Conservation (phyloP, 2,888 invertebrate species). For the Morpho achilles region DNA sequence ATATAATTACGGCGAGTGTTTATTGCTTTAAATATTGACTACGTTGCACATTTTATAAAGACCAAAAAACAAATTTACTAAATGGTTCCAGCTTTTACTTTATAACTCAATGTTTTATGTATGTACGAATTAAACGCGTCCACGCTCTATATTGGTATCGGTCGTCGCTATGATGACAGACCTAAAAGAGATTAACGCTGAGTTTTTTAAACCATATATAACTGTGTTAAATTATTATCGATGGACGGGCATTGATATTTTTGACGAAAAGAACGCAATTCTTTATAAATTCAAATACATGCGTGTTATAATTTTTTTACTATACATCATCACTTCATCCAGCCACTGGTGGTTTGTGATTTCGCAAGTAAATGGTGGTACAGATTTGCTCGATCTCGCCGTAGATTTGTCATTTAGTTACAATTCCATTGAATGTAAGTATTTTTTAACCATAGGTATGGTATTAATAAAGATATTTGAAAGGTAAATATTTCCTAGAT, state of each 20-base stretch:
- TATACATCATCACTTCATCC: constrained; percentile 13
- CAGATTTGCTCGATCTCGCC: constrained; percentile 21
- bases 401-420: constrained; percentile 26
- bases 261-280: constrained; percentile 18
- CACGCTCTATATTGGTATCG: not conserved
- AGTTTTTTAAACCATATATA: constrained; percentile 25
- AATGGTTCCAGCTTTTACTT: constrained; percentile 7
- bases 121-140: constrained; percentile 5
- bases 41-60: constrained; percentile 2
- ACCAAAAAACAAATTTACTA: constrained; percentile 3
- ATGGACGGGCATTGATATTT: constrained; percentile 26
- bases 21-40: constrained; percentile 17
- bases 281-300: constrained; percentile 20
- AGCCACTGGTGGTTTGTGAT: constrained; percentile 20
- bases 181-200: constrained; percentile 16
- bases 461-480: no score
- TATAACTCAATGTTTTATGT: constrained; percentile 13
- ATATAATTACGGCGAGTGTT: constrained; percentile 1
- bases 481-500: no score
- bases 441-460: not conserved
- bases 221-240: constrained; percentile 23
- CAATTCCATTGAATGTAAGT: constrained; percentile 23
- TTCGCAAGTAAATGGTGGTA: constrained; percentile 10
- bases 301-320: constrained; percentile 15
- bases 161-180: constrained; percentile 20